Conservation (phyloP, 2,113 vertebrate species). For the Vireo altiloquus region DNA sequence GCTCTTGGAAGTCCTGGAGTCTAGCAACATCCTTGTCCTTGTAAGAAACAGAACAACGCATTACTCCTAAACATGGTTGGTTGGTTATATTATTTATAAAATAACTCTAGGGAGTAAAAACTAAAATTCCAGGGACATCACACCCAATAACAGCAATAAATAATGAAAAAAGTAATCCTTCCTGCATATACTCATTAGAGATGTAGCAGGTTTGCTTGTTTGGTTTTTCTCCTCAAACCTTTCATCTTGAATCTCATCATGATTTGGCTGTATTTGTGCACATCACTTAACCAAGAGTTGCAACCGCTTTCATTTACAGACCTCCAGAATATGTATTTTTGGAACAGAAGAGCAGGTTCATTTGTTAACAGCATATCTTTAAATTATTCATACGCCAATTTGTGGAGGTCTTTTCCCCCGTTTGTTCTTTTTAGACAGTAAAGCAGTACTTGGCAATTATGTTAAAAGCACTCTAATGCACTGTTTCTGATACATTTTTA, state of each 20-base stretch:
- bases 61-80: background rate
- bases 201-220: background rate
- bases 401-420: background rate
- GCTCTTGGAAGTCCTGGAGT: constrained; percentile 89
- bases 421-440: background rate
- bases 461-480: background rate
- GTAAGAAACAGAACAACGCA: background rate
- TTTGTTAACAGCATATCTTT: background rate
- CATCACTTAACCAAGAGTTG: background rate
- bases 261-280: background rate
- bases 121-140: background rate
- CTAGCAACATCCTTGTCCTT: constrained; percentile 91
- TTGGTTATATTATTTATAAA: background rate
- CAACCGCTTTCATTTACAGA: background rate
- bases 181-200: background rate
- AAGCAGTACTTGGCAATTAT: background rate
- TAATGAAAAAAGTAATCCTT: background rate
- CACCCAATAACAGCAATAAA: background rate
- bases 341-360: background rate
- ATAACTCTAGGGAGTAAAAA: background rate
- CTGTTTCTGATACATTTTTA: background rate
- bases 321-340: background rate
- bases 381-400: background rate
- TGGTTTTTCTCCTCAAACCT: background rate
- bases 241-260: background rate